phyloP scores from a whole-genome alignment of 2,113 vertebrate genomes.

The Chamaea fasciata region DNA sequence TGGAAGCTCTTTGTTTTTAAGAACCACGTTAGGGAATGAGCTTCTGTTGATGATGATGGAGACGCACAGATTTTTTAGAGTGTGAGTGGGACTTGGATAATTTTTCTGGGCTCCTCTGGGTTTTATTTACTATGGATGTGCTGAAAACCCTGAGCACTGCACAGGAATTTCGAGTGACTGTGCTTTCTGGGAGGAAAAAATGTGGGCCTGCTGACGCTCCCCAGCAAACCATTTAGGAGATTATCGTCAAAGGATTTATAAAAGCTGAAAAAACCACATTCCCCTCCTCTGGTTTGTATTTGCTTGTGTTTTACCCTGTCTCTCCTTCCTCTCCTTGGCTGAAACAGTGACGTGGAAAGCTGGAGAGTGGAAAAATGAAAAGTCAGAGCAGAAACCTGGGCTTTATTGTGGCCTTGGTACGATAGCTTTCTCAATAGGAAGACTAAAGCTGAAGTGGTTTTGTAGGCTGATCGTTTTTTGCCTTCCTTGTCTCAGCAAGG shows the following conservation, averaged over 20 bases:
- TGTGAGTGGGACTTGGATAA: background rate
- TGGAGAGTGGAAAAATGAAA: background rate
- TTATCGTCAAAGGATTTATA: background rate
- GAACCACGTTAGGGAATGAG: rapidly evolving
- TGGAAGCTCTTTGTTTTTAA: background rate
- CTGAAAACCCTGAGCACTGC: background rate
- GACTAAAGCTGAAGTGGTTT: background rate
- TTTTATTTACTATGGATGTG: background rate
- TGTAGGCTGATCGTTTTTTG: background rate
- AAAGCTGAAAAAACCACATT: background rate
- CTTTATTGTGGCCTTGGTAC: rapidly evolving
- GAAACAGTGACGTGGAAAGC: background rate
- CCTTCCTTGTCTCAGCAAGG: background rate
- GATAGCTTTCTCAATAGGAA: background rate
- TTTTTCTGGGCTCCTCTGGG: background rate
- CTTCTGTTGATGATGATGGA: background rate
- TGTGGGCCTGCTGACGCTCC: background rate
- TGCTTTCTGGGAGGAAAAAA: background rate
- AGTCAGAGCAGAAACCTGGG: background rate
- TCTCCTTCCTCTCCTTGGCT: background rate
- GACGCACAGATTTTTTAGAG: background rate
- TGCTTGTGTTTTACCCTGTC: background rate
- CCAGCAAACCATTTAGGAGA: background rate
- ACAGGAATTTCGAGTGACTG: background rate
- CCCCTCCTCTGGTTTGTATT: background rate